A percentile compares a stretch with the other conserved stretches of the same genome.
Conservation (phyloP, 2,888 invertebrate species). For the Tiphia femorata region DNA sequence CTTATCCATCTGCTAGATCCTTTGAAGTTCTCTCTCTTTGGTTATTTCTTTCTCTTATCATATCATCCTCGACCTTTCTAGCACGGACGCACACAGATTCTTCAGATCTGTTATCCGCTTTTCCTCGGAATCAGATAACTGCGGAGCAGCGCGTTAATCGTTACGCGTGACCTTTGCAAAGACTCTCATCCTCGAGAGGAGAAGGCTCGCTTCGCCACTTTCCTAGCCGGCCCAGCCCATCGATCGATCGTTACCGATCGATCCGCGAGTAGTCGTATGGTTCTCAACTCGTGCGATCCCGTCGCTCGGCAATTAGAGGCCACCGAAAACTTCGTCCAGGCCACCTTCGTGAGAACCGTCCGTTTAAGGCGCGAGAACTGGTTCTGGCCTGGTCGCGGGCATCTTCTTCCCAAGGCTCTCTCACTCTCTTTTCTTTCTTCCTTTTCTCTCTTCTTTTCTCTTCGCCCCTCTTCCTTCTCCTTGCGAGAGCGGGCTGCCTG, state of each 20-base stretch:
- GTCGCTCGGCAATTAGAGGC: conserved; percentile 37
- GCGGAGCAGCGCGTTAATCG: too few relatives aligned
- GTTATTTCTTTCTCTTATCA: too few relatives aligned
- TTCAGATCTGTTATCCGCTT: too few relatives aligned
- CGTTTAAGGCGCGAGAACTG: conserved; percentile 62
- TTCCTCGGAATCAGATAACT: too few relatives aligned
- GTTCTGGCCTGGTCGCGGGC: conserved; percentile 49
- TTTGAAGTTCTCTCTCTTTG: too few relatives aligned
- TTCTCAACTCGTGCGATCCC: conserved; percentile 27
- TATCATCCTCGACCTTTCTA: too few relatives aligned
- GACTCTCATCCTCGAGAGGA: too few relatives aligned
- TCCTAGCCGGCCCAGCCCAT: too few relatives aligned
- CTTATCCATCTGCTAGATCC: too few relatives aligned
- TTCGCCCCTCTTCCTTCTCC: conserved; percentile 9
- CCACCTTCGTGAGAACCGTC: conserved; percentile 58
- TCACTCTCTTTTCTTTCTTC: neutral
- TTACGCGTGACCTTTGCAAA: too few relatives aligned
- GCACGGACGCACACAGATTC: too few relatives aligned
- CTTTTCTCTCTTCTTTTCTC: neutral
- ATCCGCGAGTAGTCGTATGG: conserved; percentile 28
- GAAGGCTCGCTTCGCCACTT: too few relatives aligned
- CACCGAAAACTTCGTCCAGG: conserved; percentile 32
- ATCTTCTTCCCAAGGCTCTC: conserved; percentile 45
- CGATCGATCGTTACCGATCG: neutral
- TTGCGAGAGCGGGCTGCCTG: conserved; percentile 41